Base-by-base conservation (phyloP, 2,888 invertebrate species). In the Argyra leucocephala region DNA sequence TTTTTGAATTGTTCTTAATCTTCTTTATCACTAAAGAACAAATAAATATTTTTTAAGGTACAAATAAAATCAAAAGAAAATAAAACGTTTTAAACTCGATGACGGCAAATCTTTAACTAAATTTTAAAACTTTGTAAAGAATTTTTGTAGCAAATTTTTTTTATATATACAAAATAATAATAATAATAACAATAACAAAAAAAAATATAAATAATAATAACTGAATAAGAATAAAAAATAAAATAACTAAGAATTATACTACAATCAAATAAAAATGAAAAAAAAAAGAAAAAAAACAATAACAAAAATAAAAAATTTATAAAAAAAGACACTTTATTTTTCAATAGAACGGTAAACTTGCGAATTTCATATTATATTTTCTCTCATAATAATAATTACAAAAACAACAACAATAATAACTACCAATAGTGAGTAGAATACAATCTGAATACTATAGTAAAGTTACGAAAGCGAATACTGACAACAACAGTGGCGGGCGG, bases 271-370 rank as follows among this genome's bases (percentile, higher is more conserved):
- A 6, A 10, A 37, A 37, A 37, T 9, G 15, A 37, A 37, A 37
- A 37, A 37, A 37, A 37, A 6, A 37, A 37, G 31, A 31, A 31
- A 10, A n/a, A n/a, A n/a, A n/a, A n/a, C n/a, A n/a, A 26, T 6
- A 26, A 31, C 31, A 48, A 48, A 48, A 48, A 37, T 15, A 37
- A 37, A 31, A 5, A 31, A 31, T 31, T 31, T 31, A 31, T 31
- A 7, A 7, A n/a, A n/a, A 31, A 31, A 31, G 31, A 31, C 31
- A 48, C 4, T 48, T 48, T 37, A 9, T 37, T 37, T 37, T 48
- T 48, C 48, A 48, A 48, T 48, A 48, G 48, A 48, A 48, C 48
- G 48, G 48, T 48, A 48, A 48, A 48, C 48, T 48, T 48, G 48
- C 48, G 48, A 48, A 48, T 48, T 48, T 48, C 15, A n/a, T 48